phyloP scores from a whole-genome alignment of 2,888 invertebrate genomes.

The Philhelius pedissequus region DNA sequence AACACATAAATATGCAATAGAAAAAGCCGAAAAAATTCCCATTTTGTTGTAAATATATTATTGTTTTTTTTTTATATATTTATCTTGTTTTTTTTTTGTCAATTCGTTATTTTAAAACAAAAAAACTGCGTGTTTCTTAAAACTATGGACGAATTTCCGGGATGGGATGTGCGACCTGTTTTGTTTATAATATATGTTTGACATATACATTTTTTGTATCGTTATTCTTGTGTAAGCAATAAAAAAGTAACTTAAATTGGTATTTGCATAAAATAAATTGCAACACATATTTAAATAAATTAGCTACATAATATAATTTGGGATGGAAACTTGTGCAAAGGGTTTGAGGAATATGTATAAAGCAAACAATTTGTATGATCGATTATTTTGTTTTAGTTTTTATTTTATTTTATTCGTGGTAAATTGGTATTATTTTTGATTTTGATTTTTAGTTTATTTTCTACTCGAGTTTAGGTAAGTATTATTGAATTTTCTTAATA shows the following conservation, averaged over 20 bases:
- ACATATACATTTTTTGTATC: constrained; percentile 61
- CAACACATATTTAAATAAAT: constrained; percentile 35
- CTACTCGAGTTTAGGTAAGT: background rate
- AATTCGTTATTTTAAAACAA: constrained; percentile 28
- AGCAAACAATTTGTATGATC: constrained; percentile 37
- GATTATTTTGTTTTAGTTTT: too few species aligned
- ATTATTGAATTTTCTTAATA: background rate
- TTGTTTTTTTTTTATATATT: constrained; percentile 35
- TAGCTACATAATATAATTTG: constrained; percentile 12
- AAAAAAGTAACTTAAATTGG: background rate
- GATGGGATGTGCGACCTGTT: constrained; percentile 79
- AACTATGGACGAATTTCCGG: constrained; percentile 79
- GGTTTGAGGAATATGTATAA: constrained; percentile 41
- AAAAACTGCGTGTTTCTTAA: constrained; percentile 72
- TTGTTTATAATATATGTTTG: constrained; percentile 54
- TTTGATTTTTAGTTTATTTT: background rate
- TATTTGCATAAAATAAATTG: constrained; percentile 13
- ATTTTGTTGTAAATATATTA: constrained; percentile 67
- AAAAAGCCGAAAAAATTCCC: constrained; percentile 69
- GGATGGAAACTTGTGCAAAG: constrained; percentile 61
- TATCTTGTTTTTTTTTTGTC: constrained; percentile 24
- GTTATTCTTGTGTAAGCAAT: constrained; percentile 28
- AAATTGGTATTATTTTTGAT: constrained; percentile 18
- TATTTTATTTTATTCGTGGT: constrained; percentile 28
- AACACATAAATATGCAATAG: constrained; percentile 65